phyloP scores from a whole-genome alignment of 2,888 invertebrate genomes.

The Lissocephala sabroskyi region DNA sequence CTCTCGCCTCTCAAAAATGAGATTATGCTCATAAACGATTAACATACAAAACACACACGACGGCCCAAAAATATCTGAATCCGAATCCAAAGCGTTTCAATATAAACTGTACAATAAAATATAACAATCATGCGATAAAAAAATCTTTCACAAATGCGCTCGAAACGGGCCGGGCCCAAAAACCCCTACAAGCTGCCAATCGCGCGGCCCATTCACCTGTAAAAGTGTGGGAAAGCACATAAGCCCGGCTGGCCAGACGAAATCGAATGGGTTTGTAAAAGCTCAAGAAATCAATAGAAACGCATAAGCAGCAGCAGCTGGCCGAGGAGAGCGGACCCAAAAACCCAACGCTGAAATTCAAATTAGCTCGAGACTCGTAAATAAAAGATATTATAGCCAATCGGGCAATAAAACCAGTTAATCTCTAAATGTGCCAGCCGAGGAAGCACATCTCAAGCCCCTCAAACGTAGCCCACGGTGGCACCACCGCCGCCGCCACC shows the following conservation, averaged over 20 bases:
- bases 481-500: slow-evolving; percentile 8
- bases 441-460: slow-evolving; percentile 28
- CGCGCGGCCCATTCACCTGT: slow-evolving; percentile 62
- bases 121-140: slow-evolving; percentile 66
- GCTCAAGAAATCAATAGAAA: slow-evolving; percentile 50
- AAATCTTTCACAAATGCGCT: slow-evolving; percentile 51
- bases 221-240: slow-evolving; percentile 69
- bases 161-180: neutral
- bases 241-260: slow-evolving; percentile 16
- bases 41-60: slow-evolving; percentile 65
- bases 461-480: too few relatives aligned
- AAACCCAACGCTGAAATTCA: slow-evolving; percentile 68
- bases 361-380: slow-evolving; percentile 69
- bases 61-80: slow-evolving; percentile 18
- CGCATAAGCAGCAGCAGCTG: slow-evolving; percentile 2
- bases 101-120: slow-evolving; percentile 62
- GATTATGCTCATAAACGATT: slow-evolving; percentile 62
- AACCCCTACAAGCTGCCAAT: neutral
- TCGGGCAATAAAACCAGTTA: slow-evolving; percentile 65
- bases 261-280: slow-evolving; percentile 9
- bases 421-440: slow-evolving; percentile 56
- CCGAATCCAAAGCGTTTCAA: slow-evolving; percentile 56
- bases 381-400: slow-evolving; percentile 69
- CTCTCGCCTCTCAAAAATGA: too few relatives aligned
- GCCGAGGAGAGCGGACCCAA: neutral